Conservation (phyloP, 2,113 vertebrate genomes). For the Vombatus ursinus region DNA sequence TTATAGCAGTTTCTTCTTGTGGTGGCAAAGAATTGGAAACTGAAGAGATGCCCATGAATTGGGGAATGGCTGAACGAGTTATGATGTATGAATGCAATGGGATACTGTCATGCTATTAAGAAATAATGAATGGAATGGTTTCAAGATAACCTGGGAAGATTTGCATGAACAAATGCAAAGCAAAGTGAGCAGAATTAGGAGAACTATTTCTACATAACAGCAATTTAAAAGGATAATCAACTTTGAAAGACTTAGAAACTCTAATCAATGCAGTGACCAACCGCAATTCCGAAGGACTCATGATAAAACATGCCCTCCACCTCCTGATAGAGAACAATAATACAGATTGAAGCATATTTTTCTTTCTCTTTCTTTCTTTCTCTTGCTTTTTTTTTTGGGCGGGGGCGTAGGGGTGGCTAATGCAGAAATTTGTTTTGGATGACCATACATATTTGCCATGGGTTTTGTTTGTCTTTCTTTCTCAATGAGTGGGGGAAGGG, state of each 20-base stretch:
- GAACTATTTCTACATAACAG: neutral
- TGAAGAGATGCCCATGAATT: neutral
- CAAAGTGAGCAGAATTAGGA: neutral
- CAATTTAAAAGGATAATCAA: neutral
- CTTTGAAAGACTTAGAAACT: neutral
- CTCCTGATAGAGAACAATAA: neutral
- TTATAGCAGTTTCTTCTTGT: neutral
- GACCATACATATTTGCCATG: neutral
- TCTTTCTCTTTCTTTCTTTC: neutral
- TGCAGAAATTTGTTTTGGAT: neutral
- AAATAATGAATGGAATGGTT: neutral
- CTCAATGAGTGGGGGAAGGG: neutral
- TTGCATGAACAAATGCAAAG: neutral
- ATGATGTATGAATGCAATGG: neutral
- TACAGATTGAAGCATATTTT: neutral
- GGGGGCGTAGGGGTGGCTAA: neutral
- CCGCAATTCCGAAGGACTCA: neutral
- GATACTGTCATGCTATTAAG: neutral
- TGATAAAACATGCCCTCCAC: neutral
- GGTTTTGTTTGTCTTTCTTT: neutral
- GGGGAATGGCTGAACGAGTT: neutral
- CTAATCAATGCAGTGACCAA: neutral
- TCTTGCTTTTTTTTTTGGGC: neutral
- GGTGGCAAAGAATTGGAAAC: neutral
- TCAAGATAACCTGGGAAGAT: neutral